Percentiles rank a stretch among this genome's conserved stretches.
These are phyloP conservation scores for Cataglyphis livida DNA, from an alignment of 2,888 invertebrate species.

Conservation along the genomic window DNA sequence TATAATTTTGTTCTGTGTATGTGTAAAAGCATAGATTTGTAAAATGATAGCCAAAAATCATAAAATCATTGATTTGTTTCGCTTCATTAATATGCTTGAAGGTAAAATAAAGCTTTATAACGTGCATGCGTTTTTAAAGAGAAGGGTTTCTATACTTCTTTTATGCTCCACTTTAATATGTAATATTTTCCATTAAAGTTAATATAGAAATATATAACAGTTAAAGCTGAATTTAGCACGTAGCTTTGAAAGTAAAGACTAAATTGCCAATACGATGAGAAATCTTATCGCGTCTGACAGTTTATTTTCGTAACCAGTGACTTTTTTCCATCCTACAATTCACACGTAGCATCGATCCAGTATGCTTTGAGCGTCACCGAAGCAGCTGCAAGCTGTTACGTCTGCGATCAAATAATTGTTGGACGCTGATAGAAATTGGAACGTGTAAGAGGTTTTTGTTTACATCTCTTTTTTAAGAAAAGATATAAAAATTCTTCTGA, in stretches of 20 bases:
- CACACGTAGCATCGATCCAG: constrained; percentile 17
- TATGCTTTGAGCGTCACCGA: constrained; percentile 1
- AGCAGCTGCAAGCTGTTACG: constrained; percentile 38
- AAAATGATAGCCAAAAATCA: neutral
- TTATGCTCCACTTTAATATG: neutral
- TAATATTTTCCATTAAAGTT: constrained; percentile 15
- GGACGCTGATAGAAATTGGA: neutral
- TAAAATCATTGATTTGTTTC: neutral
- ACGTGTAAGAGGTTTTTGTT: neutral
- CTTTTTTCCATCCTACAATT: constrained; percentile 7
- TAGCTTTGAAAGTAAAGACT: neutral
- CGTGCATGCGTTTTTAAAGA: neutral
- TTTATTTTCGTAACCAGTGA: neutral
- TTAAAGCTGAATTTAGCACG: constrained; percentile 12
- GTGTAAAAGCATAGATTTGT: neutral
- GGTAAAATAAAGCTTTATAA: constrained; percentile 1
- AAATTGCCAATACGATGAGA: neutral
- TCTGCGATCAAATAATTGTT: constrained; percentile 22
- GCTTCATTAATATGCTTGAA: neutral
- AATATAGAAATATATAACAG: neutral
- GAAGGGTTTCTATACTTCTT: neutral
- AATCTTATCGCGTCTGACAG: constrained; percentile 37
- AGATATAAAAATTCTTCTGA: neutral
- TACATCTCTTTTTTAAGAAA: neutral
- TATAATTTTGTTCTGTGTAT: neutral